phyloP scores from a whole-genome alignment of 2,888 invertebrate species.

The Ennomos fuscantarius region DNA sequence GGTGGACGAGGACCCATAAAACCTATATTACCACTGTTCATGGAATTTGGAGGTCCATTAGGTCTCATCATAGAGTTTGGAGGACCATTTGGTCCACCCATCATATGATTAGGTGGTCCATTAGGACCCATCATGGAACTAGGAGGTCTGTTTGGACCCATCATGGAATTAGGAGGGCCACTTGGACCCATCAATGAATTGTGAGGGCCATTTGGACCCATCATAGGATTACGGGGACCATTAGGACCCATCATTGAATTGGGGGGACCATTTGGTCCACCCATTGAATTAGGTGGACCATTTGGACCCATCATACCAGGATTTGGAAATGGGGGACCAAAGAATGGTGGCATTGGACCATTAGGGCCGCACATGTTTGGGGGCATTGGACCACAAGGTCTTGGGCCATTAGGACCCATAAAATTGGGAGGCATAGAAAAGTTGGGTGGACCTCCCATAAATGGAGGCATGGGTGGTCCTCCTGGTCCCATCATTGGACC shows the following conservation, averaged over 20 bases:
- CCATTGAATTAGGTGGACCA: slow-evolving; percentile 36
- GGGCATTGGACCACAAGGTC: slow-evolving; percentile 57
- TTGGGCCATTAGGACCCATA: slow-evolving; percentile 72
- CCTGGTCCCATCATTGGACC: slow-evolving; percentile 43
- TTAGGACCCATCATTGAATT: slow-evolving; percentile 53
- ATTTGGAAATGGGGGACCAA: slow-evolving; percentile 54
- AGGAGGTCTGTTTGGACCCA: slow-evolving; percentile 59
- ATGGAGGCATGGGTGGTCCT: slow-evolving; percentile 46
- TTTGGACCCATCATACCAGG: slow-evolving; percentile 51
- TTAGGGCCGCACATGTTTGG: slow-evolving; percentile 62
- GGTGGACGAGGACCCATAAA: slow-evolving; percentile 72
- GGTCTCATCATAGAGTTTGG: slow-evolving; percentile 44
- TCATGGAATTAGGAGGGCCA: slow-evolving; percentile 53
- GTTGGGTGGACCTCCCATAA: slow-evolving; percentile 71
- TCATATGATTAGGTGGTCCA: slow-evolving; percentile 40
- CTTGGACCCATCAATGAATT: slow-evolving; percentile 52
- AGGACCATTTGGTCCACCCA: slow-evolving; percentile 53
- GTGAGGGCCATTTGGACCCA: slow-evolving; percentile 45
- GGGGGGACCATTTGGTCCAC: slow-evolving; percentile 54
- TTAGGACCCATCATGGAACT: slow-evolving; percentile 50
- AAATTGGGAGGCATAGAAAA: slow-evolving; percentile 73
- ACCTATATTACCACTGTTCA: slow-evolving; percentile 57
- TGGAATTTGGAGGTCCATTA: slow-evolving; percentile 16
- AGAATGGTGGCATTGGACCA: slow-evolving; percentile 62
- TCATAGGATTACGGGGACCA: slow-evolving; percentile 36